Percentiles rank a stretch among this genome's conserved stretches.
phyloP scores from a whole-genome alignment of 2,888 invertebrate genomes.

The Eledona agricola region DNA sequence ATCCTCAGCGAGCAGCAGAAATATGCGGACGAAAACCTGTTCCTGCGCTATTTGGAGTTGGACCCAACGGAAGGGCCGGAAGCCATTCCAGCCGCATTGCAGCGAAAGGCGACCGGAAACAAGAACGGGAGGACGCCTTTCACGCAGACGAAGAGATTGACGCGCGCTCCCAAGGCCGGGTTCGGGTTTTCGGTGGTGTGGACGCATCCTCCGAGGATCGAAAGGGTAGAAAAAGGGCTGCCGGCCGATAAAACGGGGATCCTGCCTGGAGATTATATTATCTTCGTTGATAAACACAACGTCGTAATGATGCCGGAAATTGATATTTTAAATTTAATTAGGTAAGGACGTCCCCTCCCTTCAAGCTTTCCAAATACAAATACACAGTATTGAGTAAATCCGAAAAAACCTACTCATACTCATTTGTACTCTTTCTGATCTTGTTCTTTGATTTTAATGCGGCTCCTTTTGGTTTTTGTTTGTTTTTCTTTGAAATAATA shows the following conservation, averaged over 20 bases:
- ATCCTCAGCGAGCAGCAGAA: constrained; percentile 64
- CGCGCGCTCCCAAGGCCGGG: constrained; percentile 64
- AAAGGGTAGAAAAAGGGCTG: constrained; percentile 81
- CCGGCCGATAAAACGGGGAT: constrained; percentile 87
- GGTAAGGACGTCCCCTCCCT: too few relatives aligned
- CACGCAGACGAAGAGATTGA: constrained; percentile 76
- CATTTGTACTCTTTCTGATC: too few relatives aligned
- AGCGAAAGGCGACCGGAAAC: constrained; percentile 65
- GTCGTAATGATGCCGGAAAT: constrained; percentile 85
- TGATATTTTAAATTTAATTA: constrained; percentile 69
- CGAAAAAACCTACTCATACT: too few relatives aligned
- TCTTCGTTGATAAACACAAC: constrained; percentile 87
- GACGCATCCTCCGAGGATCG: constrained; percentile 88
- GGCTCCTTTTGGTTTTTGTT: too few relatives aligned
- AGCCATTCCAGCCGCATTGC: constrained; percentile 65
- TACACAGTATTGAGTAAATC: too few relatives aligned
- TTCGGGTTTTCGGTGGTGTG: constrained; percentile 89
- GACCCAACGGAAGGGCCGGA: constrained; percentile 78
- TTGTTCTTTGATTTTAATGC: too few relatives aligned
- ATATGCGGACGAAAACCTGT: constrained; percentile 78
- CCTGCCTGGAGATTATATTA: constrained; percentile 85
- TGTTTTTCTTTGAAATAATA: too few relatives aligned
- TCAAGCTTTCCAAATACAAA: too few relatives aligned
- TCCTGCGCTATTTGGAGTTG: constrained; percentile 77
- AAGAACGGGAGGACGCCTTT: constrained; percentile 81